These are phyloP conservation scores for Mythimna loreyi DNA, from an alignment of 2,888 invertebrate genomes.

Conservation along the genomic window DNA sequence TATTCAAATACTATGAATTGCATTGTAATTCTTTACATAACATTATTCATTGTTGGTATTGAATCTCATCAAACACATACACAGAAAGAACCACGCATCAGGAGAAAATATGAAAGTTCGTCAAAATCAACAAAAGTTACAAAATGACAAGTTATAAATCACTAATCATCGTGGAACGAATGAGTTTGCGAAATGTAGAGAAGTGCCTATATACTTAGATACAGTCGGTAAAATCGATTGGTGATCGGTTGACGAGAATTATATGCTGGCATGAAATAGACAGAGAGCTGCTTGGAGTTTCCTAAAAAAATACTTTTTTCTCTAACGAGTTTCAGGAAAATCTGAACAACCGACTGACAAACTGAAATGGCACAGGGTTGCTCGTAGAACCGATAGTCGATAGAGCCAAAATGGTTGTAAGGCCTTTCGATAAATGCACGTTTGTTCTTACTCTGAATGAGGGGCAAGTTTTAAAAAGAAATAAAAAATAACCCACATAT, in stretches of 20 bases:
- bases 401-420: too few relatives aligned
- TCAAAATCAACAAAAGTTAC: constrained; percentile 33
- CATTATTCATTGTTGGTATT: constrained; percentile 1
- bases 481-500: too few relatives aligned
- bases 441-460: too few relatives aligned
- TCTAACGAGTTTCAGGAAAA: too few relatives aligned
- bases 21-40: constrained; percentile 25
- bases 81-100: constrained; percentile 12
- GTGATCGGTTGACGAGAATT: not conserved
- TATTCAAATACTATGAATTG: constrained; percentile 9
- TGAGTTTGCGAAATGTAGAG: constrained; percentile 30
- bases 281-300: too few relatives aligned
- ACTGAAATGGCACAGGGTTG: too few relatives aligned
- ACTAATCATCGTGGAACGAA: constrained; percentile 32
- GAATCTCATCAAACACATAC: constrained; percentile 2
- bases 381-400: too few relatives aligned
- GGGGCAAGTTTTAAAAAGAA: too few relatives aligned
- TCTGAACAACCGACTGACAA: too few relatives aligned
- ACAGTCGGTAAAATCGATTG: not conserved
- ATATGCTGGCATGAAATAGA: not conserved
- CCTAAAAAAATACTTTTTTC: too few relatives aligned
- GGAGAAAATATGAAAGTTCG: constrained; percentile 61
- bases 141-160: constrained; percentile 33
- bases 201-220: not conserved
- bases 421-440: too few relatives aligned